Base-by-base conservation (phyloP, 1,140 invertebrate genomes). In the Lepidotrigona ventralis region DNA sequence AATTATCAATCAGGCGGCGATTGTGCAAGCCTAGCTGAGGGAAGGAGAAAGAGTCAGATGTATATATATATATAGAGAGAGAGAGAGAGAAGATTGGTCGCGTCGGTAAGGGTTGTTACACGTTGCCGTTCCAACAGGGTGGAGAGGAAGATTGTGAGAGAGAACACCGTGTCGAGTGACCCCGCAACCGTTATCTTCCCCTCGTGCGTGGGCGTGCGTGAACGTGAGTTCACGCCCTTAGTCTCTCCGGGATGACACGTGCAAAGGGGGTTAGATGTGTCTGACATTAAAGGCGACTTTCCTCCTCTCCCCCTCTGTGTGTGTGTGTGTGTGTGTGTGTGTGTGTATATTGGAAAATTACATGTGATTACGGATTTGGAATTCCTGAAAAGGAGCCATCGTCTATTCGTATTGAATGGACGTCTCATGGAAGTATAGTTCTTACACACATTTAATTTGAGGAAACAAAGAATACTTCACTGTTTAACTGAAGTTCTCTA, bases 1-100 rank as follows among this genome's bases (percentile, higher is more conserved):
- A 94, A 94, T 94, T 94, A 94, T 94, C 93, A 94, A 94, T 94
- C 93, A 94, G 93, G 89, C 83, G 88, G 89, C 93, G 92, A 94
- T 94, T 94, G 93, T 94, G 92, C 89, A 92, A 92, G 91, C 92
- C 93, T 89, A 92, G 90, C 90, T 87, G 90, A 89, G 91, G 88
- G 90, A 90, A 90, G 51, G 33, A 60, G 73, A 60, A 21, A 23
- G 58, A 51, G 33, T 19, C 5, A 51, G 46, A n/a, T 60, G 23
- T n/a, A n/a, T n/a, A n/a, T n/a, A n/a, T n/a, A n/a, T n/a, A n/a
- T n/a, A n/a, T n/a, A n/a, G 73, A 60, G n/a, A 23, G 58, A 51
- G 33, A 60, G 58, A 90, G 46, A 70, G 69, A 58, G 72, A 74
- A 46, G 29, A 11, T 83, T 88, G 84, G 89, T 86, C 91, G 89